Evolutionary conservation across 2,888 invertebrate genomes (phyloP).

Genomic region (Atrina japonica): DNA sequence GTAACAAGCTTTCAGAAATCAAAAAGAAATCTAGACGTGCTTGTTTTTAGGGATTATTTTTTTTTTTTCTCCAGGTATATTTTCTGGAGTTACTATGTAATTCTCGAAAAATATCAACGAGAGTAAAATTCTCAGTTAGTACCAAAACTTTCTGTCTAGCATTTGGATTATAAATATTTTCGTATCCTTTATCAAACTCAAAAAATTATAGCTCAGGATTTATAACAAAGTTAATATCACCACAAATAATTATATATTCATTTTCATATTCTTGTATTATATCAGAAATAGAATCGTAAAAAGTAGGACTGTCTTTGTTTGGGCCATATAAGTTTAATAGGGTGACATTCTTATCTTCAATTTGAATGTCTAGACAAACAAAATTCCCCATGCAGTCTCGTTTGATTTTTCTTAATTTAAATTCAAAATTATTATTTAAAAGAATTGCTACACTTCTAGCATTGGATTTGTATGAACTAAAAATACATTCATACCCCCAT

Average conservation of each 20-base stretch:
- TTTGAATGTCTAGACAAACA: not conserved
- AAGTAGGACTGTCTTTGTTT: slow-evolving; percentile 18
- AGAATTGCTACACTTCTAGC: no score
- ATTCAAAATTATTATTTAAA: no score
- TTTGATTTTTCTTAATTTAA: no score
- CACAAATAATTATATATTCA: slow-evolving; percentile 18
- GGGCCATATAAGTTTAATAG: slow-evolving; percentile 27
- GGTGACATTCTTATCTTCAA: not conserved
- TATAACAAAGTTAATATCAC: slow-evolving; percentile 27
- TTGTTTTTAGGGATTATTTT: slow-evolving; percentile 15
- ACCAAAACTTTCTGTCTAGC: slow-evolving; percentile 20
- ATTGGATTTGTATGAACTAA: no score
- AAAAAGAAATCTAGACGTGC: slow-evolving; percentile 33
- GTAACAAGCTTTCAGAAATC: slow-evolving; percentile 19
- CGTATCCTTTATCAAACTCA: slow-evolving; percentile 9
- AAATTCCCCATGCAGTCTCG: no score
- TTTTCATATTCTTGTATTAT: not conserved
- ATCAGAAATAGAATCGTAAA: slow-evolving; percentile 9
- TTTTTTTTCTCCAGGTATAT: slow-evolving; percentile 24
- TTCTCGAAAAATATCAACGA: slow-evolving; percentile 7
- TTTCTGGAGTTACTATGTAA: not conserved
- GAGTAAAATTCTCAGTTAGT: slow-evolving; percentile 12
- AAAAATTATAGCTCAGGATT: not conserved
- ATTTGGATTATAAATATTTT: slow-evolving; percentile 30
- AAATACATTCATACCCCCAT: no score